Conservation (phyloP, 2,888 invertebrate genomes). For the Apoderus coryli region DNA sequence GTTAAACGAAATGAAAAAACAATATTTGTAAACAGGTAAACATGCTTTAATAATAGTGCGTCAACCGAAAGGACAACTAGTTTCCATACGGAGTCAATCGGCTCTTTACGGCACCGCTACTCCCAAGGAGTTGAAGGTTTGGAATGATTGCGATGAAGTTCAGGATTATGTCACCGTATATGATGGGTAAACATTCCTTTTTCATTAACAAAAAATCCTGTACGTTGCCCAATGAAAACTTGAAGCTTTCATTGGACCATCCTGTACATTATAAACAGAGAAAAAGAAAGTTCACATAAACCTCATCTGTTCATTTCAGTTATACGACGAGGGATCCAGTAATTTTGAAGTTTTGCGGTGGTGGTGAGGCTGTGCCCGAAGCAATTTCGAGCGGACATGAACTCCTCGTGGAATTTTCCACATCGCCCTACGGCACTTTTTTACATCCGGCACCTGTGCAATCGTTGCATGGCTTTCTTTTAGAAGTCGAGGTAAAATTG, state of each 20-base stretch:
- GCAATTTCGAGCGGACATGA: slow-evolving; percentile 79
- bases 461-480: slow-evolving; percentile 75
- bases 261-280: too few relatives aligned
- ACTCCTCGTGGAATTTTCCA: slow-evolving; percentile 76
- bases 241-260: too few relatives aligned
- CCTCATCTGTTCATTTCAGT: slow-evolving; percentile 12
- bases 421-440: slow-evolving; percentile 81
- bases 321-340: slow-evolving; percentile 79
- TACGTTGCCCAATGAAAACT: too few relatives aligned
- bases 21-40: slow-evolving; percentile 44
- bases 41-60: slow-evolving; percentile 76
- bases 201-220: too few relatives aligned
- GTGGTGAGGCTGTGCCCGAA: slow-evolving; percentile 73
- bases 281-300: too few relatives aligned
- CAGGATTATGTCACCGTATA: slow-evolving; percentile 76
- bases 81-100: slow-evolving; percentile 68
- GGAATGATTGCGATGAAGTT: slow-evolving; percentile 78
- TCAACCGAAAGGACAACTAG: slow-evolving; percentile 72
- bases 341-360: slow-evolving; percentile 79
- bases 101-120: slow-evolving; percentile 45
- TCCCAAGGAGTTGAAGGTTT: slow-evolving; percentile 41
- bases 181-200: slow-evolving; percentile 49
- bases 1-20: too few relatives aligned
- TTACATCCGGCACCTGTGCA: slow-evolving; percentile 63
- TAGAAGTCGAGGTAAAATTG: slow-evolving; percentile 57